Evolutionary conservation across 2,113 vertebrate genomes (phyloP).

Genomic region (Chloropsis hardwickii): DNA sequence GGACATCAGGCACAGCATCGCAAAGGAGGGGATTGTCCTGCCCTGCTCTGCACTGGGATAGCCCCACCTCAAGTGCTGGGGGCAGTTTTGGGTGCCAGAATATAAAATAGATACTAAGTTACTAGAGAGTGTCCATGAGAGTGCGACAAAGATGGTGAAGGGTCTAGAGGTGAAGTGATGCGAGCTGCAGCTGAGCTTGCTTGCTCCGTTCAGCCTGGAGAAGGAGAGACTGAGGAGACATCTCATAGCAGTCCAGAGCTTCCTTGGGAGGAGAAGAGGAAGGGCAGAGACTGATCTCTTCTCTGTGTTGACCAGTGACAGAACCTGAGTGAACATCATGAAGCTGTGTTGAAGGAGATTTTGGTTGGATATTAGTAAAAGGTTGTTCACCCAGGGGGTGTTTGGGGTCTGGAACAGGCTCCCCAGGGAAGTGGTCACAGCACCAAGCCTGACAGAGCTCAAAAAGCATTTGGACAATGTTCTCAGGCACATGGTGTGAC

Average conservation of each 20-base stretch:
- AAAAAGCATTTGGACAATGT: not conserved
- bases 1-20: accelerated
- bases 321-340: not conserved
- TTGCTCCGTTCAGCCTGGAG: not conserved
- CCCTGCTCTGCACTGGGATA: accelerated
- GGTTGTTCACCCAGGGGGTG: not conserved
- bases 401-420: not conserved
- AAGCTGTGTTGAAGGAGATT: not conserved
- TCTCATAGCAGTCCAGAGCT: not conserved
- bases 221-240: not conserved
- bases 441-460: not conserved
- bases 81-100: accelerated
- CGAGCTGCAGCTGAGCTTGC: accelerated
- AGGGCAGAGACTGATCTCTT: not conserved
- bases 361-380: not conserved
- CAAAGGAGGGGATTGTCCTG: not conserved
- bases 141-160: not conserved
- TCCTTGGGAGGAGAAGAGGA: not conserved
- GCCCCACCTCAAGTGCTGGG: accelerated
- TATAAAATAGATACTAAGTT: not conserved
- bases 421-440: not conserved
- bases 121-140: not conserved
- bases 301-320: not conserved
- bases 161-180: not conserved
- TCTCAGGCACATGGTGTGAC: not conserved